A percentile compares a stretch with the other conserved stretches of the same genome.
These are phyloP conservation scores for Aptenodytes forsteri DNA, from an alignment of 2,113 vertebrate species.

Conservation along the genomic window DNA sequence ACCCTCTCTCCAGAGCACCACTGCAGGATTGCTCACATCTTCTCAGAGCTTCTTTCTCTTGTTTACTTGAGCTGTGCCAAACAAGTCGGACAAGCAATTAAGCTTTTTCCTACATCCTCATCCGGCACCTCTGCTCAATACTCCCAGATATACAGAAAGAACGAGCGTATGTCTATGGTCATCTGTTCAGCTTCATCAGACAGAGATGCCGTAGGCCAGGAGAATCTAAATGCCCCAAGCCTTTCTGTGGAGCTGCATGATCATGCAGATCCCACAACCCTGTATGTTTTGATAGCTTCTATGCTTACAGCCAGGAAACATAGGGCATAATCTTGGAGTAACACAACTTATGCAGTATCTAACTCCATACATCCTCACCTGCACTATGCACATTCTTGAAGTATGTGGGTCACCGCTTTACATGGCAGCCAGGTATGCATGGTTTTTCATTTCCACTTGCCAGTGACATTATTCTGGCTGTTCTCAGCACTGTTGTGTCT, in stretches of 20 bases:
- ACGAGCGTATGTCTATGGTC: background rate
- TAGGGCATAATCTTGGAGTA: background rate
- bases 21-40: background rate
- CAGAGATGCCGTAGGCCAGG: rapidly evolving
- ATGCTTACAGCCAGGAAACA: background rate
- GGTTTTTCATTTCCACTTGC: background rate
- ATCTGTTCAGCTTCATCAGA: background rate
- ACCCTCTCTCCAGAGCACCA: background rate
- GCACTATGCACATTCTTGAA: background rate
- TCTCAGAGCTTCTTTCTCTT: background rate
- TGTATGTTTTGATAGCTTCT: background rate
- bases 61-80: background rate
- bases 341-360: background rate
- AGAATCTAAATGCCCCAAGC: background rate
- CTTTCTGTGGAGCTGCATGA: background rate
- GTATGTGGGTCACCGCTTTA: background rate
- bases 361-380: background rate
- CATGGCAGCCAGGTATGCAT: background rate
- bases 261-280: background rate
- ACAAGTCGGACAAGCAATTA: background rate
- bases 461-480: background rate
- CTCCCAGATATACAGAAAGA: background rate
- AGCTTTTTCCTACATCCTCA: background rate
- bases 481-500: background rate
- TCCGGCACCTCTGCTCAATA: background rate